These are phyloP conservation scores for Micrasema minimum DNA, from an alignment of 1,140 invertebrate species.

Conservation along the genomic window DNA sequence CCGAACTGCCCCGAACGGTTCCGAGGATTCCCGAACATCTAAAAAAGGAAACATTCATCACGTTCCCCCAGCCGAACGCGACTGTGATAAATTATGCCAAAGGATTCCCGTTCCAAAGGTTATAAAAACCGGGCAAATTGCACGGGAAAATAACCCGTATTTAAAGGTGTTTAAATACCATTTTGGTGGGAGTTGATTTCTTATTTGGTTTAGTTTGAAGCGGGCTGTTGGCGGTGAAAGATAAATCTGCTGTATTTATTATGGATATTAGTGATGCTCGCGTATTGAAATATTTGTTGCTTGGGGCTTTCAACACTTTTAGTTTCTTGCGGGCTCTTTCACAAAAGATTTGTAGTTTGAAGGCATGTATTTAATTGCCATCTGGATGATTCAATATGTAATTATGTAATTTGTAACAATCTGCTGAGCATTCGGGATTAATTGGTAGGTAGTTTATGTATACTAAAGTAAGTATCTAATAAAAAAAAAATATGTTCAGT, in stretches of 20 bases:
- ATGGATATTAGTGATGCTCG: conserved; percentile 39
- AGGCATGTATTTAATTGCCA: too few relatives aligned
- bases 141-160: background rate
- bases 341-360: background rate
- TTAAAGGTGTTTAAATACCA: background rate
- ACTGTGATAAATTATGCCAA: conserved; percentile 43
- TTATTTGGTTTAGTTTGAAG: background rate
- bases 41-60: conserved; percentile 46
- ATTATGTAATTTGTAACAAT: too few relatives aligned
- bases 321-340: background rate
- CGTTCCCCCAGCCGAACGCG: conserved; percentile 37
- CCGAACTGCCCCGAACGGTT: conserved; percentile 19
- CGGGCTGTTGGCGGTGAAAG: conserved; percentile 33
- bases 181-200: background rate
- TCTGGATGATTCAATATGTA: too few relatives aligned
- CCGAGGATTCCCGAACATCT: conserved; percentile 37
- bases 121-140: too few relatives aligned
- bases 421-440: too few relatives aligned
- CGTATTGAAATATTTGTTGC: conserved; percentile 43
- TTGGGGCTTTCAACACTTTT: conserved; percentile 7
- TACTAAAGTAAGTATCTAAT: too few relatives aligned
- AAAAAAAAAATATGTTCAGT: too few relatives aligned
- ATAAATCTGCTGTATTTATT: conserved; percentile 47
- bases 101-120: too few relatives aligned
- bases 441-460: too few relatives aligned